A percentile compares a stretch with the other conserved stretches of the same genome.
phyloP scores from a whole-genome alignment of 2,113 vertebrate genomes.

The Gobio gobio region DNA sequence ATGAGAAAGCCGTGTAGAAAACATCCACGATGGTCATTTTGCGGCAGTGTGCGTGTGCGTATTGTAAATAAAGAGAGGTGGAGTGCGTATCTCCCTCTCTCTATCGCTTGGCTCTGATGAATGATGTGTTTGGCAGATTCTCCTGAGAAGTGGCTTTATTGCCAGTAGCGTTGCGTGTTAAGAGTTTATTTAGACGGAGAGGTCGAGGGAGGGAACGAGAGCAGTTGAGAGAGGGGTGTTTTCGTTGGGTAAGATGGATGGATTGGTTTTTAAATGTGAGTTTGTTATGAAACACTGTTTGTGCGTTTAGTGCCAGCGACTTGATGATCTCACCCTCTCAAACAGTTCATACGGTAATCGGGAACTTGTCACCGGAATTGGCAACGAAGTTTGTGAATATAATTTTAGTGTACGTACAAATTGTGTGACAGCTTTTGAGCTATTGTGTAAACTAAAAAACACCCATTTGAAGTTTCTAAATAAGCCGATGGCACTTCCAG shows the following conservation, averaged over 20 bases:
- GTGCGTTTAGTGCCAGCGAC: neutral
- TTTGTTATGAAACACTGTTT: neutral
- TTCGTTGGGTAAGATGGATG: neutral
- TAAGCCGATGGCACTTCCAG: too few species aligned
- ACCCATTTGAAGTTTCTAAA: neutral
- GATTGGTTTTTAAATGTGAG: slow-evolving; percentile 17
- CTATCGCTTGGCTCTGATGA: slow-evolving; percentile 10
- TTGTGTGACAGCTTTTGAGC: neutral
- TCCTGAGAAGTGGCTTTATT: slow-evolving; percentile 31
- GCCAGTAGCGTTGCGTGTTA: slow-evolving; percentile 58
- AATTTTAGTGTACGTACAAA: neutral
- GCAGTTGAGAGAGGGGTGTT: neutral
- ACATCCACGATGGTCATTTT: neutral
- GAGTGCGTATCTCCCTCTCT: neutral
- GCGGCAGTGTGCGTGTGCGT: neutral
- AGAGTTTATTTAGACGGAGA: slow-evolving; percentile 60
- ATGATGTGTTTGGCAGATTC: slow-evolving; percentile 53
- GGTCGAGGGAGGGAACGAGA: slow-evolving; percentile 23
- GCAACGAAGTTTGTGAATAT: neutral
- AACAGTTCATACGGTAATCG: neutral
- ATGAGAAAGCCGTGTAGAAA: neutral
- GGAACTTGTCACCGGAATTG: neutral
- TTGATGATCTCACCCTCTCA: neutral
- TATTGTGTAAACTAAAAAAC: neutral
- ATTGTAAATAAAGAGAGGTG: neutral